Evolutionary conservation across 2,888 invertebrate species (phyloP), one percentile per base, ranked within the genome.

Genomic region (Liodrosophila aerea): DNA sequence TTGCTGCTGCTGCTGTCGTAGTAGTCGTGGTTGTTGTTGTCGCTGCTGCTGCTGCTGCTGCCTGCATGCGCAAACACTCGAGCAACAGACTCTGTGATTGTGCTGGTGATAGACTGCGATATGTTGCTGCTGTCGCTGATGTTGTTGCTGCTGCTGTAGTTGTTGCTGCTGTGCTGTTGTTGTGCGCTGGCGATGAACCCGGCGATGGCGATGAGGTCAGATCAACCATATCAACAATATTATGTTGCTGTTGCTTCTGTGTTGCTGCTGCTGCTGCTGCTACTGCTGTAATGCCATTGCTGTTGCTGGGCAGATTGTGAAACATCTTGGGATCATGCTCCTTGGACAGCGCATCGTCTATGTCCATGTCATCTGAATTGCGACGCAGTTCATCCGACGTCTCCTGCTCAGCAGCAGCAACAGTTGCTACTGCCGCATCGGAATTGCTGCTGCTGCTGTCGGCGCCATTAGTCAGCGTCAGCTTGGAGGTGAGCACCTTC

Each of bases 341-440:
- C 36, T 81, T 72, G 37, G 86, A 78, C 15, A 89, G 47, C 7
- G 87, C 81, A 59, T 88, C 88, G 60, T 89, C 89, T 27, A 89
- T 89, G 34, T 89, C 89, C 89, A 89, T 89, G 46, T 89, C 89
- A 41, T 89, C 89, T 1, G 89, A 89, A 57, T 87, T 81, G 44
- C 88, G 86, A 11, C 87, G 85, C 16, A 57, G 34, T n/a, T 84
- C 86, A 34, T 85, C 70, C 7, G 51, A 12, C 0, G 47, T 64
- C 8, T 29, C 29, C 29, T 7, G 8, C 29, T 29, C 3, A 7
- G n/a, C 39, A n/a, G n/a, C 16, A 18, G 5, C 39, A 16, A 5
- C 39, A 5, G 16, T 11, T 7, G 7, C n/a, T 5, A 39, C n/a
- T 11, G n/a, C 18, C 13, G 9, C 15, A 13, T 27, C 30, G 34